These are phyloP conservation scores for Drosophila heteroneura DNA, from an alignment of 2,888 invertebrate species.

Conservation along the genomic window DNA sequence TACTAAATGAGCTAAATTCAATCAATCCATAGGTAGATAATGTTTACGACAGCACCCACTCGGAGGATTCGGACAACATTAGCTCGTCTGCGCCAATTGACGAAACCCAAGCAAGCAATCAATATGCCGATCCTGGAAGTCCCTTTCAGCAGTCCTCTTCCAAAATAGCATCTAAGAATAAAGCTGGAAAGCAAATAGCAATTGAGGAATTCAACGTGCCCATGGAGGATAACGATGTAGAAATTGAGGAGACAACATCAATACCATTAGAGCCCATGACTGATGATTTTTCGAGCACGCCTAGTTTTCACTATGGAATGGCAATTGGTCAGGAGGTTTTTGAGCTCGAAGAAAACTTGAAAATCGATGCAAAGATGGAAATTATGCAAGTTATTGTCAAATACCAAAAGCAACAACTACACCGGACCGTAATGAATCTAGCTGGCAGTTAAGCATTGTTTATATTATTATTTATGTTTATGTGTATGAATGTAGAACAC, in stretches of 20 bases:
- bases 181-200: slow-evolving; percentile 10
- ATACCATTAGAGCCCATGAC: slow-evolving; percentile 25
- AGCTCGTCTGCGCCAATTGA: slow-evolving; percentile 15
- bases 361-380: slow-evolving; percentile 58
- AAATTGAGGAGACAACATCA: slow-evolving; percentile 47
- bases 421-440: slow-evolving; percentile 43
- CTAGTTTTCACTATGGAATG: slow-evolving; percentile 55
- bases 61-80: slow-evolving; percentile 44
- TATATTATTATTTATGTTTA: background rate
- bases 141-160: background rate
- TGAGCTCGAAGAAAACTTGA: slow-evolving; percentile 45
- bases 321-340: slow-evolving; percentile 57
- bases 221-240: slow-evolving; percentile 43
- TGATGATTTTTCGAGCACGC: slow-evolving; percentile 35
- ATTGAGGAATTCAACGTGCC: slow-evolving; percentile 52
- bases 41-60: slow-evolving; percentile 47
- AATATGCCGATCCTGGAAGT: background rate
- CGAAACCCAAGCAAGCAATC: slow-evolving; percentile 12
- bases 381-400: slow-evolving; percentile 58
- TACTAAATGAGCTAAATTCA: background rate
- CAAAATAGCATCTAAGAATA: background rate
- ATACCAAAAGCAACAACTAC: slow-evolving; percentile 52
- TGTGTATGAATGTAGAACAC: background rate
- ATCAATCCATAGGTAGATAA: slow-evolving; percentile 35
- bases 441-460: slow-evolving; percentile 24